These are phyloP conservation scores for Pyrgilauda ruficollis DNA, from an alignment of 2,113 vertebrate species.

Conservation along the genomic window DNA sequence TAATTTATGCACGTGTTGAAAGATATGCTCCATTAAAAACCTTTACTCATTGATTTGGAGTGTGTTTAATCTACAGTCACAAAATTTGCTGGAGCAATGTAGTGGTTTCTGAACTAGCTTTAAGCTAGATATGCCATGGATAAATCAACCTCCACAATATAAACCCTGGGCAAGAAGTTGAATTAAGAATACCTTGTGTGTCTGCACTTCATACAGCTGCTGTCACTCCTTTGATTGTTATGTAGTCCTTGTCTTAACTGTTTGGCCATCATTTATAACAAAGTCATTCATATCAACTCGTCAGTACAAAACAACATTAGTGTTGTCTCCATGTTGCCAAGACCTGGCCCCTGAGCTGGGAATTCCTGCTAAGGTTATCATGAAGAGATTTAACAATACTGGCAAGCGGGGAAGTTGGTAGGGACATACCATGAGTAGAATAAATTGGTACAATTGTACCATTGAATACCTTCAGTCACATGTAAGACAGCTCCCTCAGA, in stretches of 20 bases:
- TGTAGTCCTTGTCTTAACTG: not conserved
- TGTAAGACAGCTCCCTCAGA: not conserved
- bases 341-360: not conserved
- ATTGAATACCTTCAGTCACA: not conserved
- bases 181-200: not conserved
- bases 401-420: not conserved
- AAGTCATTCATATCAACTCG: not conserved
- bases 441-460: not conserved
- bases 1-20: not conserved
- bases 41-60: not conserved
- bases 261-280: not conserved
- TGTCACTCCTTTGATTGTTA: not conserved
- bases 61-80: not conserved
- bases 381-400: not conserved
- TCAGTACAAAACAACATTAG: not conserved
- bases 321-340: not conserved
- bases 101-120: not conserved
- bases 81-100: not conserved
- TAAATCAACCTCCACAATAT: not conserved
- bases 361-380: not conserved
- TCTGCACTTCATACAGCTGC: not conserved
- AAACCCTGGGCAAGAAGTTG: not conserved
- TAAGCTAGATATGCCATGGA: not conserved
- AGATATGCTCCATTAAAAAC: not conserved
- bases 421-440: not conserved